Evolutionary conservation across 2,113 vertebrate genomes (phyloP).

Genomic region (Cranoglanis bouderius): DNA sequence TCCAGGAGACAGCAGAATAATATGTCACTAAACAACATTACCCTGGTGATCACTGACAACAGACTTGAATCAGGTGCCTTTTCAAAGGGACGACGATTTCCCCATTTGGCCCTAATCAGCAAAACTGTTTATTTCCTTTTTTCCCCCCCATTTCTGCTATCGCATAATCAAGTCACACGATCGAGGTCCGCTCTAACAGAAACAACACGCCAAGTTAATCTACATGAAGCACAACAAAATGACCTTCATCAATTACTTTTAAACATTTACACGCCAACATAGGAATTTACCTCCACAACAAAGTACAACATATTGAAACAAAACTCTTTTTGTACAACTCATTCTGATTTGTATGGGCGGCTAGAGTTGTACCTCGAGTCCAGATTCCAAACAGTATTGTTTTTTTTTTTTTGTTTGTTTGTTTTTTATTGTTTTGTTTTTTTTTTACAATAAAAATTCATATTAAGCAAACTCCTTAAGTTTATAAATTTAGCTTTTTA

Average conservation of each 20-base stretch:
- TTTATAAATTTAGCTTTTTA: constrained; percentile 87
- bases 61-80: constrained; percentile 76
- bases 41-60: constrained; percentile 67
- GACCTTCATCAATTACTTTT: constrained; percentile 95
- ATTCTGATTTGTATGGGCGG: constrained; percentile 74
- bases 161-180: constrained; percentile 82
- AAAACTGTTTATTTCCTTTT: constrained; percentile 64
- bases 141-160: constrained; percentile 76
- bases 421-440: not conserved
- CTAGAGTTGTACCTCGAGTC: constrained; percentile 98
- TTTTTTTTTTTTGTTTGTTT: constrained; percentile 63
- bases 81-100: constrained; percentile 66
- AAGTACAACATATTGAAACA: constrained; percentile 82
- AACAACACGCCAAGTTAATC: constrained; percentile 90
- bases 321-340: no score
- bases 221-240: constrained; percentile 96
- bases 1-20: constrained; percentile 70
- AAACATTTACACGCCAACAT: constrained; percentile 89
- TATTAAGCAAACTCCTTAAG: constrained; percentile 80
- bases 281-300: constrained; percentile 83
- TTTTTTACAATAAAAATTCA: constrained; percentile 74
- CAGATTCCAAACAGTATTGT: constrained; percentile 83
- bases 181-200: constrained; percentile 92
- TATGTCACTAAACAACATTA: constrained; percentile 67
- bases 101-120: constrained; percentile 74